phyloP scores from a whole-genome alignment of 2,797 vertebrate species.

The Mycteria americana region DNA sequence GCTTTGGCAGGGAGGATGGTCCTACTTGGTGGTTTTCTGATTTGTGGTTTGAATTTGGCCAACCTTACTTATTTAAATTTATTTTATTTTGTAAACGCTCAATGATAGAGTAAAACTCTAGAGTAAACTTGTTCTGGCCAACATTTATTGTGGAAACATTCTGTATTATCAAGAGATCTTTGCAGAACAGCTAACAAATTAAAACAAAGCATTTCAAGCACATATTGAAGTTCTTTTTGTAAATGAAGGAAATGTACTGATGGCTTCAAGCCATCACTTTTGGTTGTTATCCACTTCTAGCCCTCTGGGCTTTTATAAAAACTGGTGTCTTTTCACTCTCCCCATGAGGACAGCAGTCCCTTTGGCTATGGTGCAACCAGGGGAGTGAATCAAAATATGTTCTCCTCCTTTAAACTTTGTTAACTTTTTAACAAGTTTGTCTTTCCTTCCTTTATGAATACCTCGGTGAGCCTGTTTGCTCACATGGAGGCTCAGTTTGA shows the following conservation, averaged over 20 bases:
- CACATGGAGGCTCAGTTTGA: background rate
- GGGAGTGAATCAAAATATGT: background rate
- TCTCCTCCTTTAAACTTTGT: background rate
- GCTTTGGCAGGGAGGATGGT: conserved; percentile 74
- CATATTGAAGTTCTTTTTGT: conserved; percentile 42
- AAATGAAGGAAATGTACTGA: conserved; percentile 54
- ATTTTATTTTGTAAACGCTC: conserved; percentile 79
- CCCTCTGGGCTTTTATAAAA: conserved; percentile 23
- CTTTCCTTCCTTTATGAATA: background rate
- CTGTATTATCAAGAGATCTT: conserved; percentile 75
- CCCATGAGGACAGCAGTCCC: conserved; percentile 2
- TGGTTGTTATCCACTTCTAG: conserved; percentile 35
- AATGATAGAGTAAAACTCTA: conserved; percentile 74
- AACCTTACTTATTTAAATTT: conserved; percentile 73
- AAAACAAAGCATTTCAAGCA: conserved; percentile 66
- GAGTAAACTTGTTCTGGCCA: conserved; percentile 74
- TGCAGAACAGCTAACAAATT: conserved; percentile 67
- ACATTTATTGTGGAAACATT: conserved; percentile 75
- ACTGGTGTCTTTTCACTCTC: conserved; percentile 27
- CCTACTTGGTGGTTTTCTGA: conserved; percentile 79
- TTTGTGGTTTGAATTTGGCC: conserved; percentile 82
- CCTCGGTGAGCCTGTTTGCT: background rate
- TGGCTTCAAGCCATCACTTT: conserved; percentile 52
- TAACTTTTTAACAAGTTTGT: background rate
- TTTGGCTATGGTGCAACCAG: conserved; percentile 14